Percentiles rank a stretch among this genome's conserved stretches.
Conservation (phyloP, 1,140 invertebrate species). For the Leucophenga varia region DNA sequence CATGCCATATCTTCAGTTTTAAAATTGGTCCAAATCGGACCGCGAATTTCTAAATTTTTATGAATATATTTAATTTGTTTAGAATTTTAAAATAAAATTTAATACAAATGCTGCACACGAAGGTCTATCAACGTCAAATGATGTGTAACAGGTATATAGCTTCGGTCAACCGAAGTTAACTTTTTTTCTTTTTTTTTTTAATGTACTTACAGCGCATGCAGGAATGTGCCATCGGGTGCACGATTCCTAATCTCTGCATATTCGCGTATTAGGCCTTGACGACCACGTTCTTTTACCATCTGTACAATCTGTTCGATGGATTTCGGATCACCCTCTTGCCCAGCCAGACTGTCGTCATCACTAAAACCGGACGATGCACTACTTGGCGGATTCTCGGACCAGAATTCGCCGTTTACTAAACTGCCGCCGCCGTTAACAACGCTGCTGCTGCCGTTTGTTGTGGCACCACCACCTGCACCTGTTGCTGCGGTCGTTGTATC, state of each 20-base stretch:
- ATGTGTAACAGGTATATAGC: no score
- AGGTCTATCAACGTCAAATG: no score
- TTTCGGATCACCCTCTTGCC: conserved; percentile 64
- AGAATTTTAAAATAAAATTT: no score
- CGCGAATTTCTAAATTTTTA: no score
- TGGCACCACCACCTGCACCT: background rate
- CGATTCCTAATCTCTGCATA: conserved; percentile 82
- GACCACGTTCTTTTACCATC: conserved; percentile 71
- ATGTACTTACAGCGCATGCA: conserved; percentile 63
- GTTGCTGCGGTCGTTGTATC: conserved; percentile 1
- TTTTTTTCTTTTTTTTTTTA: no score
- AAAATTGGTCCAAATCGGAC: no score
- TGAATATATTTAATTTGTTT: no score
- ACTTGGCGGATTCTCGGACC: conserved; percentile 70
- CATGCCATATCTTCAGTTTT: no score
- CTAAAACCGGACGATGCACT: conserved; percentile 83
- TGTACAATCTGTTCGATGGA: conserved; percentile 77
- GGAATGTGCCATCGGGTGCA: conserved; percentile 81
- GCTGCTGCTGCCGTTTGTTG: conserved; percentile 30
- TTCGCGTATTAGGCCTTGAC: conserved; percentile 78
- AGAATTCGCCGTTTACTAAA: conserved; percentile 60
- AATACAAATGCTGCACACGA: no score
- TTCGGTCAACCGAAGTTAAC: no score
- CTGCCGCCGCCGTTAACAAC: conserved; percentile 32
- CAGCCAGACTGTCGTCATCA: conserved; percentile 82